Conservation (phyloP, 2,113 vertebrate genomes). For the Rostratula benghalensis region DNA sequence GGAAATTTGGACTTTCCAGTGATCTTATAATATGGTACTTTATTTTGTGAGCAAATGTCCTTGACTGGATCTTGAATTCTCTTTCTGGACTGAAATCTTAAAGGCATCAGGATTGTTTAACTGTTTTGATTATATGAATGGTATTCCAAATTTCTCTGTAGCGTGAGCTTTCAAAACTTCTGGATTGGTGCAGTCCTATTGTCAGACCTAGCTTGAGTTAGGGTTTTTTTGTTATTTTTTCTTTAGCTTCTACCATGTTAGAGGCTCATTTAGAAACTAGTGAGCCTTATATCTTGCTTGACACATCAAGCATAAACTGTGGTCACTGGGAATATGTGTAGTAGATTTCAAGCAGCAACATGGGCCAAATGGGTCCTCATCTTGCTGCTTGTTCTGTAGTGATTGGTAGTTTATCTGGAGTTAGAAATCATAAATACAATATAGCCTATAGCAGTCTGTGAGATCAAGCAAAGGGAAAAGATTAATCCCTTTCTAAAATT, state of each 20-base stretch:
- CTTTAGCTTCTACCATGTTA: neutral
- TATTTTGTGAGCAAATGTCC: neutral
- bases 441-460: neutral
- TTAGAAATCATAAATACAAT: neutral
- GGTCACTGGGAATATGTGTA: neutral
- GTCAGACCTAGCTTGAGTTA: neutral
- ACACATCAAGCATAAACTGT: neutral
- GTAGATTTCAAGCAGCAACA: neutral
- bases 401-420: neutral
- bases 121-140: neutral
- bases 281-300: neutral
- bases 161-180: neutral
- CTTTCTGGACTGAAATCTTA: neutral
- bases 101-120: neutral
- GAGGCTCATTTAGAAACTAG: neutral
- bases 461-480: neutral
- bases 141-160: neutral
- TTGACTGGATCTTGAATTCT: neutral
- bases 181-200: neutral
- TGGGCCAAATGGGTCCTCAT: neutral
- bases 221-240: neutral
- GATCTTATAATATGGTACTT: neutral
- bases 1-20: neutral
- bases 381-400: neutral
- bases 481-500: neutral